A percentile compares a stretch with the other conserved stretches of the same genome.
Conservation (phyloP, 2,797 vertebrate genomes). For the Heliangelus exortis region DNA sequence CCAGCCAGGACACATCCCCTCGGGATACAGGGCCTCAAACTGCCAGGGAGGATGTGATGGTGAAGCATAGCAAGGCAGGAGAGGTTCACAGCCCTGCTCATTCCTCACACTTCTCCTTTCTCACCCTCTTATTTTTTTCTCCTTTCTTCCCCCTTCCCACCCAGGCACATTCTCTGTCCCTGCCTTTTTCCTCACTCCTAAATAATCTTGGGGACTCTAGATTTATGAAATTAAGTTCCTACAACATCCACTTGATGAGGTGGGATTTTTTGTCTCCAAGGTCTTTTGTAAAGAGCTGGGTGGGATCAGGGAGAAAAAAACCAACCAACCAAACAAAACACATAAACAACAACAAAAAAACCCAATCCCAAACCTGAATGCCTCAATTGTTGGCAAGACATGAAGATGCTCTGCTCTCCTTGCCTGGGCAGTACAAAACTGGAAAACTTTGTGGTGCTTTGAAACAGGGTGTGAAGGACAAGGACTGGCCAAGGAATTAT, state of each 20-base stretch:
- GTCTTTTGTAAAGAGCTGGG: too few relatives aligned
- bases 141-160: not conserved
- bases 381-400: not conserved
- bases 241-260: too few relatives aligned
- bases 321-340: too few relatives aligned
- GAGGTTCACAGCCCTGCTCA: not conserved
- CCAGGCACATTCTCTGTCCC: not conserved
- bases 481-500: not conserved
- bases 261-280: too few relatives aligned
- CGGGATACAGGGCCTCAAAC: conserved; percentile 82
- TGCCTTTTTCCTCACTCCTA: not conserved
- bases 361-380: not conserved
- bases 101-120: not conserved
- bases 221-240: too few relatives aligned
- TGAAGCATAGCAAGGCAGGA: not conserved
- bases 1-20: conserved; percentile 83
- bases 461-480: not conserved
- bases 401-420: not conserved
- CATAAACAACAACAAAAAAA: too few relatives aligned
- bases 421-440: not conserved
- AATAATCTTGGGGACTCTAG: not conserved
- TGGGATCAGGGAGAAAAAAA: too few relatives aligned
- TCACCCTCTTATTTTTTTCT: not conserved
- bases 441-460: not conserved
- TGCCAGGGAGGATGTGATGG: not conserved